Evolutionary conservation across 2,113 vertebrate species (phyloP).

Genomic region (Limnothrissa miodon): DNA sequence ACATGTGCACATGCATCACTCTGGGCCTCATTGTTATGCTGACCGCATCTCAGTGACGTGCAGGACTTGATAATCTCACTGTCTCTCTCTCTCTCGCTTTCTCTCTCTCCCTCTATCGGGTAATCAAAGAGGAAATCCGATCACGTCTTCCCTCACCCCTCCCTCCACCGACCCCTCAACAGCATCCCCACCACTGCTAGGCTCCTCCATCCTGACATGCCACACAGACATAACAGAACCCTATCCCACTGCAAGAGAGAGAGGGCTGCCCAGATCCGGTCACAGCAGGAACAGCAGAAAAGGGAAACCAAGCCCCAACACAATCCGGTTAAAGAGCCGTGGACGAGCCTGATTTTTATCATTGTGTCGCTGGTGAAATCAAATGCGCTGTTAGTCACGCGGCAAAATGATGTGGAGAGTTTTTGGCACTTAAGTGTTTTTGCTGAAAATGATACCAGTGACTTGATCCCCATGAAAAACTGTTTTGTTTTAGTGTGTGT

Average conservation of each 20-base stretch:
- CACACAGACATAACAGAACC: background rate
- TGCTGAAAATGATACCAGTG: background rate
- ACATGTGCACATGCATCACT: background rate
- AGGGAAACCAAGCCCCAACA: background rate
- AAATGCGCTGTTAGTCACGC: background rate
- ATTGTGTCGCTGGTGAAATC: background rate
- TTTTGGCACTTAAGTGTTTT: background rate
- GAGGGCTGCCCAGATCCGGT: constrained; percentile 1
- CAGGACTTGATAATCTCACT: background rate
- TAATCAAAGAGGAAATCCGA: constrained; percentile 38
- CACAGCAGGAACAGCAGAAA: constrained; percentile 10
- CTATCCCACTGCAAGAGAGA: constrained; percentile 1
- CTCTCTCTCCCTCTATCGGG: constrained; percentile 13
- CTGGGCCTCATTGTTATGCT: constrained; percentile 14
- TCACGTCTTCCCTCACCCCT: background rate
- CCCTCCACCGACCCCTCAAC: background rate
- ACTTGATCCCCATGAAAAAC: background rate
- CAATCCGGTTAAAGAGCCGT: constrained; percentile 4
- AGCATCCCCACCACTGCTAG: background rate
- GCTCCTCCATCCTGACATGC: background rate
- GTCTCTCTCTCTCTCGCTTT: too few species aligned
- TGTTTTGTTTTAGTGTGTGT: background rate
- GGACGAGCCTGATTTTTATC: background rate
- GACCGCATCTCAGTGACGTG: constrained; percentile 4
- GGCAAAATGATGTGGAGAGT: background rate